Evolutionary conservation across 2,113 vertebrate species (phyloP).

Genomic region (Peromyscus californicus): DNA sequence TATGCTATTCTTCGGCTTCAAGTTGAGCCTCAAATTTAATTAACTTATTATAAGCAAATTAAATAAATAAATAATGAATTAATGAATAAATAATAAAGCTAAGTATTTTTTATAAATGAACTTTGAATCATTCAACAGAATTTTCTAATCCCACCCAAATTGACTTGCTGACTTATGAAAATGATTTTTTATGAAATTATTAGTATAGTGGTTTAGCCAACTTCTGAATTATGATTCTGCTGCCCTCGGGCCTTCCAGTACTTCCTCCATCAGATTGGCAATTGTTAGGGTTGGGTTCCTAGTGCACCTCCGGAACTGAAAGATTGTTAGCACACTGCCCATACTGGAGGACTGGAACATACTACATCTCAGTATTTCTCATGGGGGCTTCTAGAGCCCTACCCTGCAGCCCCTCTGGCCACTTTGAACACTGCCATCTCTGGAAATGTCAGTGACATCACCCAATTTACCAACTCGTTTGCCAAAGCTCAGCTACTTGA

Average conservation of each 20-base stretch:
- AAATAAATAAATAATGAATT: not conserved
- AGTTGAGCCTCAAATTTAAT: not conserved
- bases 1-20: not conserved
- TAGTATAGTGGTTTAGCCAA: not conserved
- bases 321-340: not conserved
- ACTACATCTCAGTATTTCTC: not conserved
- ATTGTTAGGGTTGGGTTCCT: not conserved
- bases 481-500: not conserved
- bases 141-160: not conserved
- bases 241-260: not conserved
- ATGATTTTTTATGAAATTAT: not conserved
- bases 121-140: not conserved
- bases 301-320: not conserved
- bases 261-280: too few relatives aligned
- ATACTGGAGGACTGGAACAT: not conserved
- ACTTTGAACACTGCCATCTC: not conserved
- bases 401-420: not conserved
- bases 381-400: not conserved
- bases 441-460: not conserved
- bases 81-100: not conserved
- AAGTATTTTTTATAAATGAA: conserved; percentile 8
- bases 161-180: not conserved
- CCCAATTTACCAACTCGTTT: not conserved
- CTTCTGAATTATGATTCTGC: not conserved
- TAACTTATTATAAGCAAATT: not conserved